A percentile compares a stretch with the other conserved stretches of the same genome.
These are phyloP conservation scores for Sigmodon hispidus DNA, from an alignment of 2,113 vertebrate genomes.

Conservation along the genomic window DNA sequence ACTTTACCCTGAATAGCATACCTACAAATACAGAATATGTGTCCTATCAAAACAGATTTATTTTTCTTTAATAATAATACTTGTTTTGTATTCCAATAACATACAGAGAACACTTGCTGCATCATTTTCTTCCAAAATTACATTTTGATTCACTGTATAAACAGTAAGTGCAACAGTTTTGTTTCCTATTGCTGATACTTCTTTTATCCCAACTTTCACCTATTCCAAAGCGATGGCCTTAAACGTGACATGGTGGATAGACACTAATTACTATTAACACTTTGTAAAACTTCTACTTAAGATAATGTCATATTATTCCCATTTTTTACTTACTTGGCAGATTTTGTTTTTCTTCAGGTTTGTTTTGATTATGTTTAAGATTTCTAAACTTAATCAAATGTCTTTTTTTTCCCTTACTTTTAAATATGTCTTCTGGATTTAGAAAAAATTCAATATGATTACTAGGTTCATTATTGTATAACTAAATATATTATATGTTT, in stretches of 20 bases:
- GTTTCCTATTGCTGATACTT: not conserved
- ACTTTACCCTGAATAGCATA: constrained; percentile 17
- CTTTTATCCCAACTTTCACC: not conserved
- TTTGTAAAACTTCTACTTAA: not conserved
- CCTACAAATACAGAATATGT: constrained; percentile 8
- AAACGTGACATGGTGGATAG: fast-evolving
- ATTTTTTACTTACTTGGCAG: not conserved
- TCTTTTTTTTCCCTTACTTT: not conserved
- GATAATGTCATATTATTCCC: not conserved
- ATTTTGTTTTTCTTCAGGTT: not conserved
- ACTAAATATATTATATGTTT: not conserved
- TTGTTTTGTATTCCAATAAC: not conserved
- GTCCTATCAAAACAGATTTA: not conserved
- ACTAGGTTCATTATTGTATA: not conserved
- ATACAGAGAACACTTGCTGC: not conserved
- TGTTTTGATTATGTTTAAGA: not conserved
- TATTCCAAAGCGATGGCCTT: not conserved
- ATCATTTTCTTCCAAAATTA: not conserved
- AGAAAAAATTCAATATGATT: not conserved
- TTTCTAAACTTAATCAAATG: not conserved
- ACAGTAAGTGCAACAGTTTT: not conserved
- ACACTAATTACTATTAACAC: not conserved
- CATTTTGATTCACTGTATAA: not conserved
- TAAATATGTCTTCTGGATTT: not conserved
- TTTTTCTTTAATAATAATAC: not conserved